phyloP scores from a whole-genome alignment of 2,113 vertebrate species.

The Scartelaos histophorus region DNA sequence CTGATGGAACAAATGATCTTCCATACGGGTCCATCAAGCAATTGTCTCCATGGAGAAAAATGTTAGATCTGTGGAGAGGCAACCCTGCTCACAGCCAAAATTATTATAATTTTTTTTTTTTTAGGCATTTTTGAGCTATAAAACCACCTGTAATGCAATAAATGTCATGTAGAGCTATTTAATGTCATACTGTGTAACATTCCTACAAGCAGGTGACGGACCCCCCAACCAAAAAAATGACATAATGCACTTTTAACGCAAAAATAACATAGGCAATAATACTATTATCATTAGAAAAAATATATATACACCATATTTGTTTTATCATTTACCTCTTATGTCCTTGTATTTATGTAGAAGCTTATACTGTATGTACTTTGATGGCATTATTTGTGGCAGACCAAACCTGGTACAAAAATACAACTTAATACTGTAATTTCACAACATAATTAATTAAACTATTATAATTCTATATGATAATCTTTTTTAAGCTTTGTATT shows the following conservation, averaged over 20 bases:
- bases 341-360: neutral
- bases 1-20: too few relatives aligned
- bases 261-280: neutral
- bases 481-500: neutral
- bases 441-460: neutral
- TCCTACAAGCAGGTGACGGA: too few relatives aligned
- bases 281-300: neutral
- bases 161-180: too few relatives aligned
- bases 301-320: neutral
- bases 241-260: neutral
- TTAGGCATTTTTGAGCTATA: too few relatives aligned
- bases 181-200: too few relatives aligned
- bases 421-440: neutral
- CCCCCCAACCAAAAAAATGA: too few relatives aligned
- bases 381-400: neutral
- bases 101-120: too few relatives aligned
- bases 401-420: slow-evolving; percentile 1
- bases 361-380: neutral
- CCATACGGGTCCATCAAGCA: too few relatives aligned
- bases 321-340: neutral
- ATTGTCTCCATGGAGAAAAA: too few relatives aligned
- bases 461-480: neutral
- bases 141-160: too few relatives aligned
- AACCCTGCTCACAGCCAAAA: too few relatives aligned
- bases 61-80: too few relatives aligned